phyloP scores from a whole-genome alignment of 2,888 invertebrate genomes.

The Tenthredo distinguenda region DNA sequence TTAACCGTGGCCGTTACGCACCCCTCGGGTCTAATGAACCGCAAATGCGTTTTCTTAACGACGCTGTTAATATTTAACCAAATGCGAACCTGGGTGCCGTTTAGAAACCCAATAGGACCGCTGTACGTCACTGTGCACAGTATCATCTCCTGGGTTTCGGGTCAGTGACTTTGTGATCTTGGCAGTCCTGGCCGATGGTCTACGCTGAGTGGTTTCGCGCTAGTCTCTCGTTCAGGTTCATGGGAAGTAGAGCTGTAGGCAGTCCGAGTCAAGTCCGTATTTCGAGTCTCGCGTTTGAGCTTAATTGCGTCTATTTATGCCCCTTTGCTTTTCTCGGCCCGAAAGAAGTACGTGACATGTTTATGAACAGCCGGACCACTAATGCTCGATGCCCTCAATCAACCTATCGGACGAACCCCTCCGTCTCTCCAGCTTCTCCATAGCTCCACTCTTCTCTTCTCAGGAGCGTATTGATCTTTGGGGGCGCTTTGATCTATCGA shows the following conservation, averaged over 20 bases:
- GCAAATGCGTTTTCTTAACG: slow-evolving; percentile 78
- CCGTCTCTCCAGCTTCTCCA: slow-evolving; percentile 60
- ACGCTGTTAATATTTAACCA: slow-evolving; percentile 78
- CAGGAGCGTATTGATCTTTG: slow-evolving; percentile 76
- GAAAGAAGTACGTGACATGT: slow-evolving; percentile 75
- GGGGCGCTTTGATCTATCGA: slow-evolving; percentile 76
- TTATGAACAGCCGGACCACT: slow-evolving; percentile 73
- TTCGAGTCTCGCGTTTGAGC: slow-evolving; percentile 56
- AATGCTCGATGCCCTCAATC: slow-evolving; percentile 75
- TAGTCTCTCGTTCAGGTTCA: not conserved
- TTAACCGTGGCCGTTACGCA: slow-evolving; percentile 70
- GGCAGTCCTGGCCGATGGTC: not conserved
- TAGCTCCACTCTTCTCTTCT: slow-evolving; percentile 56
- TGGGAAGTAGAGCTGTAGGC: not conserved
- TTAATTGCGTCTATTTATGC: slow-evolving; percentile 78
- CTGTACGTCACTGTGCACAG: slow-evolving; percentile 7
- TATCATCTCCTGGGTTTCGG: slow-evolving; percentile 2
- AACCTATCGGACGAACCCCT: slow-evolving; percentile 72
- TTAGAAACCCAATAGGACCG: slow-evolving; percentile 22
- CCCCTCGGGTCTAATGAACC: slow-evolving; percentile 76
- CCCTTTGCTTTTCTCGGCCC: slow-evolving; percentile 72
- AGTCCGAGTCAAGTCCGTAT: not conserved
- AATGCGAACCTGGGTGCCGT: slow-evolving; percentile 61
- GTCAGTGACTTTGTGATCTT: slow-evolving; percentile 27
- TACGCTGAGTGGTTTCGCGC: not conserved